Percentiles rank a stretch among this genome's conserved stretches.
Conservation (phyloP, 2,113 vertebrate genomes). For the Passer domesticus region DNA sequence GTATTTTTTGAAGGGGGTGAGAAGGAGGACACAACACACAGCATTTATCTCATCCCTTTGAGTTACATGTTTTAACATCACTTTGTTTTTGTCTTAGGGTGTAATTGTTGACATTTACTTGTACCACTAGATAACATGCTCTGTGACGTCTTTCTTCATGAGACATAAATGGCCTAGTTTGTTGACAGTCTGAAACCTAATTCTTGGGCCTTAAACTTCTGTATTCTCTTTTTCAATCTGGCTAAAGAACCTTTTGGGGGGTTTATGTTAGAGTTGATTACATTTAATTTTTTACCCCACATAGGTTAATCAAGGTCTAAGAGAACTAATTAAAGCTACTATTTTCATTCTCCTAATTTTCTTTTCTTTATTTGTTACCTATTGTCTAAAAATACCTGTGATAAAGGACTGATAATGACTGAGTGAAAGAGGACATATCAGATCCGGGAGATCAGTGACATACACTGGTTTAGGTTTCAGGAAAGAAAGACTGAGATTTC, state of each 20-base stretch:
- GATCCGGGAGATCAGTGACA: neutral
- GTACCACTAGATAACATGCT: neutral
- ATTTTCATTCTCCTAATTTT: neutral
- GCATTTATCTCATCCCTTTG: neutral
- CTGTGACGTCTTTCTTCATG: neutral
- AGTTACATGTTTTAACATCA: neutral
- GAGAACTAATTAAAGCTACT: neutral
- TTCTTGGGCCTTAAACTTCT: neutral
- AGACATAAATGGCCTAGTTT: neutral
- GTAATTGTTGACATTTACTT: neutral
- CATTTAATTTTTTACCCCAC: neutral
- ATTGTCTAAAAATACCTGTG: neutral
- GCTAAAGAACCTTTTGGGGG: neutral
- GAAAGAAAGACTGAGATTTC: neutral
- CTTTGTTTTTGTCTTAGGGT: neutral
- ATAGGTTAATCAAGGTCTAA: neutral
- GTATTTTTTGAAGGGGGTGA: accelerated
- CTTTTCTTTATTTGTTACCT: neutral
- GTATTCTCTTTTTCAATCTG: neutral
- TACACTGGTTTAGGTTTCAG: neutral
- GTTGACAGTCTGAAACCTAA: neutral
- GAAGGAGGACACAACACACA: no score
- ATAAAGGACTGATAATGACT: neutral
- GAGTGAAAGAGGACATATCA: neutral
- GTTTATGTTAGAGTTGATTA: neutral